Evolutionary conservation across 2,113 vertebrate genomes (phyloP), one percentile per base, ranked within the genome.

Genomic region (Pelodiscus sinensis): DNA sequence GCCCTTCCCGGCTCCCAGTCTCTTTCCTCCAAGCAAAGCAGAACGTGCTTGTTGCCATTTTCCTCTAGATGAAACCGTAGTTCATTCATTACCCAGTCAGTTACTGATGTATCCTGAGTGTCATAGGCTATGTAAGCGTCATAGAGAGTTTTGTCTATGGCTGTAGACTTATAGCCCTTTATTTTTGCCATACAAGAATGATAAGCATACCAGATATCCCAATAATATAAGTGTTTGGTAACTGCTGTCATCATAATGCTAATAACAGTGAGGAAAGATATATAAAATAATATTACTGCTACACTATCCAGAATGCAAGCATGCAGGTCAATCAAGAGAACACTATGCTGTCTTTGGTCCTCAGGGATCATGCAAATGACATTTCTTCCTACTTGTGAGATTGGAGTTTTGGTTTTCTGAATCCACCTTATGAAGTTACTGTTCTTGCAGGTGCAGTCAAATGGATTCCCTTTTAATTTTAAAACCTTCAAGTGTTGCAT

Each of bases 181-280:
- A 98, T 21, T 92, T 97, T 98, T 10, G 98, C 98, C 86, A 94
- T 97, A 77, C 97, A 86, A 82, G 98, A 97, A 65, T 98, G 97
- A 50, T 98, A 97, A 55, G 98, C 93, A 71, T 99, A 99, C 86
- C 98, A 98, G 3, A 95, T 94, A 68, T 99, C 99, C 99, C 98
- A 99, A 93, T 98, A 98, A 96, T 99, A 99, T 68, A 98, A 90
- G 68, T 98, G 98, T 87, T 97, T 96, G 52, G 93, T 89, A 52
- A 98, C 95, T 1, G 97, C 77, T n/a, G 97, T 90, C 21, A 97
- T 58, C 85, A 97, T 96, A 35, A 97, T 97, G 65, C 57, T 14
- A 21, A 97, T 50, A 84, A 98, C 93, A 22, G 97, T 84, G 38
- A 77, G 86, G 35, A 81, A 89, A 14, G 97, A 96, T 35, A 97